These are phyloP conservation scores for Arge pagana DNA, from an alignment of 2,888 invertebrate species.

Conservation along the genomic window DNA sequence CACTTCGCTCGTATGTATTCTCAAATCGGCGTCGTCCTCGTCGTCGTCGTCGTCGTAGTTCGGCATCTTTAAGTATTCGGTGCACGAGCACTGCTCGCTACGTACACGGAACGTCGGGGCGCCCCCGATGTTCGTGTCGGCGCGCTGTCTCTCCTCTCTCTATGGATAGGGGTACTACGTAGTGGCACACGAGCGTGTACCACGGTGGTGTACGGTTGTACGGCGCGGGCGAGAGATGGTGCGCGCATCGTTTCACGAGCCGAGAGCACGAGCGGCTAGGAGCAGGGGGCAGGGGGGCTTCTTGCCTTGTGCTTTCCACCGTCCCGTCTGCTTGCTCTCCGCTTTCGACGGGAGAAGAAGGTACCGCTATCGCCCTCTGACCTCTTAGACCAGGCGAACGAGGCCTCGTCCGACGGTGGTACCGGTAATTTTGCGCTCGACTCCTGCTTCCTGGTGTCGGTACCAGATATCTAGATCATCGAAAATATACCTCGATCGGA, in stretches of 20 bases:
- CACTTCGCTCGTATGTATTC: no score
- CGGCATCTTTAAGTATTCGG: constrained; percentile 37
- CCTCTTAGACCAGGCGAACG: constrained; percentile 49
- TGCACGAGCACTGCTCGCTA: constrained; percentile 34
- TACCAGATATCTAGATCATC: constrained; percentile 51
- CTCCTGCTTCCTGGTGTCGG: constrained; percentile 46
- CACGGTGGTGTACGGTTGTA: neutral
- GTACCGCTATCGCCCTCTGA: constrained; percentile 58
- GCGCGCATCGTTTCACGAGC: constrained; percentile 29
- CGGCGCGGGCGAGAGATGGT: constrained; percentile 1
- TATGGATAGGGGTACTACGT: constrained; percentile 24
- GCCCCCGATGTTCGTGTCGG: constrained; percentile 26
- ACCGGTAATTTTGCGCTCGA: constrained; percentile 51
- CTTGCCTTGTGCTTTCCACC: no score
- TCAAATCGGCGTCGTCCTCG: constrained; percentile 26
- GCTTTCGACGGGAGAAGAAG: constrained; percentile 44
- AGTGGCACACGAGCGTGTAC: neutral
- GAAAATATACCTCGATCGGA: constrained; percentile 30
- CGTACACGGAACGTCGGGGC: constrained; percentile 24
- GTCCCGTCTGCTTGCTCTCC: no score
- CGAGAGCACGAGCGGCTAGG: constrained; percentile 39
- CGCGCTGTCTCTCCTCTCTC: constrained; percentile 12
- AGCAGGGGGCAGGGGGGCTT: no score
- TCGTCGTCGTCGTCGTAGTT: no score
- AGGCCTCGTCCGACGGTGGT: constrained; percentile 41